Base-by-base conservation (phyloP, 2,797 vertebrate species). In the Gadopsis bispinosus region DNA sequence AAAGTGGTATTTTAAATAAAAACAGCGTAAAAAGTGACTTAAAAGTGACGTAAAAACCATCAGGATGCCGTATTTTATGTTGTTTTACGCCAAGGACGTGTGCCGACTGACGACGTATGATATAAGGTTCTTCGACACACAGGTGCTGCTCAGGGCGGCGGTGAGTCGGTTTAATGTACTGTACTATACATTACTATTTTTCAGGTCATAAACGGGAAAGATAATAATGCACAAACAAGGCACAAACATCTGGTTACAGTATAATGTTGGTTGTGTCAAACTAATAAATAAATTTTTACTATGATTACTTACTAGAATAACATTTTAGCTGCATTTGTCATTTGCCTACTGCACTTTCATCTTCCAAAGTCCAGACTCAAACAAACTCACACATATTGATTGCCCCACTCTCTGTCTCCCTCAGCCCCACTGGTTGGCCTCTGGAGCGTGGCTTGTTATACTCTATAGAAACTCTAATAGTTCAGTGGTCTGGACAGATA, bases 401-500 rank as follows among this genome's bases (percentile, higher is more conserved):
- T 68, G 33, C 20, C n/a, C 66, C 10, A 2, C n/a, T 73, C 55
- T 84, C 67, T 89, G 64, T 81, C 51, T 80, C 68, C 81, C 19
- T 20, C 80, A 96, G 95, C 63, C 88, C 87, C 26, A 83, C 90
- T 22, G 76, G 86, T 72, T 86, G 84, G 88, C 91, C 90, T 7
- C 59, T 91, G 79, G 94, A 96, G 90, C 90, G 75, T 26, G 75
- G 92, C 39, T 75, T 95, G 80, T 79, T 95, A 51, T 95, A 96
- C 87, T 95, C 94, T 54, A 88, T 90, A 67, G 94, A 96, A 92
- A 94, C 88, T 50, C 77, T 94, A 81, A 89, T 92, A 83, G 91
- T 96, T 50, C 93, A 94, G 60, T 94, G 92, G 92, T 95, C 92
- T 7, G 87, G 86, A 61, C 94, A 92, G 79, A 93, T 96, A 83